These are phyloP conservation scores for Herpetotheres cachinnans DNA, from an alignment of 2,113 vertebrate species.

Conservation along the genomic window DNA sequence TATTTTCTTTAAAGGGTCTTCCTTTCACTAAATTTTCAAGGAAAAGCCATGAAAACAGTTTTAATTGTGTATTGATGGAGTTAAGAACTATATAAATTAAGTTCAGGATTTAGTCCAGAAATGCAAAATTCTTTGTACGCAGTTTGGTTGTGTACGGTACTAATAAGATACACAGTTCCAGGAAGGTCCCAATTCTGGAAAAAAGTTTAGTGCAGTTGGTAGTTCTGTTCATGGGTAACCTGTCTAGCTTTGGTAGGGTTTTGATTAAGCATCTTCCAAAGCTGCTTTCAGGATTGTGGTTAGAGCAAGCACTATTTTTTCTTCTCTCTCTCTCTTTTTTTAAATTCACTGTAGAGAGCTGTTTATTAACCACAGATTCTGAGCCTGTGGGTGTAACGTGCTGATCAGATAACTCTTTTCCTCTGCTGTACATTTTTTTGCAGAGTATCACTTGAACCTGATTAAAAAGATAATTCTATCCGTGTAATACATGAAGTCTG, in stretches of 20 bases:
- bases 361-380: conserved; percentile 58
- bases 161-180: not conserved
- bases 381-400: conserved; percentile 13
- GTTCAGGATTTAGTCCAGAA: not conserved
- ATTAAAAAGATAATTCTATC: conserved; percentile 5
- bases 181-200: not conserved
- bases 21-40: not conserved
- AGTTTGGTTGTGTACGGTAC: not conserved
- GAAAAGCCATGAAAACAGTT: not conserved
- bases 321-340: not conserved
- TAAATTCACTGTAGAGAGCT: not conserved
- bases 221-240: not conserved
- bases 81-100: not conserved
- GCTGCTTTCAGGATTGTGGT: not conserved
- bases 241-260: not conserved
- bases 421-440: conserved; percentile 55
- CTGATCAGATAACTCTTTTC: conserved; percentile 71
- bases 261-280: not conserved
- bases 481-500: not conserved
- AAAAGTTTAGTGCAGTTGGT: not conserved
- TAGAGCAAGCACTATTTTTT: not conserved
- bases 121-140: not conserved
- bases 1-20: not conserved
- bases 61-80: not conserved
- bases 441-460: not conserved